A percentile compares a stretch with the other conserved stretches of the same genome.
Evolutionary conservation across 2,888 invertebrate genomes (phyloP).

Genomic region (Nymphalis polychloros): DNA sequence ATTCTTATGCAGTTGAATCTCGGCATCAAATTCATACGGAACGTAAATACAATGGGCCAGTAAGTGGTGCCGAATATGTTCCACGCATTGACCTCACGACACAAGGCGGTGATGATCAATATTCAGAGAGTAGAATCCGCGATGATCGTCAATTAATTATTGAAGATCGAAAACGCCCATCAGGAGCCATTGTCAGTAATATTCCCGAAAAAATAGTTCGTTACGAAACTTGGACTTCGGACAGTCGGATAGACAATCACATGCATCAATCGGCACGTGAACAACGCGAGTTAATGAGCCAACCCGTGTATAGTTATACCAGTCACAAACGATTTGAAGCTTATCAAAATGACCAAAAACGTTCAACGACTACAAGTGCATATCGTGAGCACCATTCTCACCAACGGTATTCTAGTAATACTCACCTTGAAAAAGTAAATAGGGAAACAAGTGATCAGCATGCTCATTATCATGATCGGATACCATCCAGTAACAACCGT

Average conservation of each 20-base stretch:
- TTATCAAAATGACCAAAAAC: conserved; percentile 70
- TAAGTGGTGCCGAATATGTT: conserved; percentile 63
- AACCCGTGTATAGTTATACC: conserved; percentile 72
- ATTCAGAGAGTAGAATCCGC: conserved; percentile 61
- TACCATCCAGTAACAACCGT: conserved; percentile 56
- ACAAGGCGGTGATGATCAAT: conserved; percentile 60
- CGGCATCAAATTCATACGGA: conserved; percentile 63
- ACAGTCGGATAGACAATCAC: conserved; percentile 71
- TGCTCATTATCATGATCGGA: conserved; percentile 63
- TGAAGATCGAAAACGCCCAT: conserved; percentile 72
- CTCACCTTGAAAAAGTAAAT: conserved; percentile 56
- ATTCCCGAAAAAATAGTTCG: conserved; percentile 77
- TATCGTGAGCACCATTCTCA: conserved; percentile 64
- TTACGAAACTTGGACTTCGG: conserved; percentile 73
- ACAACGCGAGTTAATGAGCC: conserved; percentile 71
- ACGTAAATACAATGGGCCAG: conserved; percentile 58
- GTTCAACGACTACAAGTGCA: conserved; percentile 50
- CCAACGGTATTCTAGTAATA: conserved; percentile 58
- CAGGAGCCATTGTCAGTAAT: conserved; percentile 70
- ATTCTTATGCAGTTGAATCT: conserved; percentile 65
- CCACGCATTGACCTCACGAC: conserved; percentile 77
- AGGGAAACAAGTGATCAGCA: conserved; percentile 66
- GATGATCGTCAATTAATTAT: conserved; percentile 70
- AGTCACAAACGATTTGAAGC: conserved; percentile 73
- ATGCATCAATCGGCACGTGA: conserved; percentile 65